These are phyloP conservation scores for Eupelmus urozonus DNA, from an alignment of 2,888 invertebrate genomes.

Conservation along the genomic window DNA sequence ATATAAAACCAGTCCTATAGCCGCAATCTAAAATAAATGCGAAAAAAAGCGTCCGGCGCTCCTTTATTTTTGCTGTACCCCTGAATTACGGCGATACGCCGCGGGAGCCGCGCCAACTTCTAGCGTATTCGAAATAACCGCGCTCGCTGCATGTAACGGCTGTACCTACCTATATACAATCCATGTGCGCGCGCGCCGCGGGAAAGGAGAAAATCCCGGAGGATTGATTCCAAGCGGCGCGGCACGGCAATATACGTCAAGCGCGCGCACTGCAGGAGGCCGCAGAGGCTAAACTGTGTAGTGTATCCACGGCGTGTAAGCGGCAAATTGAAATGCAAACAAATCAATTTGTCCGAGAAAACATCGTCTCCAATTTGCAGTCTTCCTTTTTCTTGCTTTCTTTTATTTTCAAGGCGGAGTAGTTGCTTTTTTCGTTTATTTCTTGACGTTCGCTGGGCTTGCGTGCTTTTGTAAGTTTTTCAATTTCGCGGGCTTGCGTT, in stretches of 20 bases:
- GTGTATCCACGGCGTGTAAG: neutral
- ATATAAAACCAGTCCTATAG: neutral
- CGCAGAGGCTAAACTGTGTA: neutral
- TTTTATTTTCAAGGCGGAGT: too few species aligned
- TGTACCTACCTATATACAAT: too few species aligned
- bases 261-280: neutral
- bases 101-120: constrained; percentile 8
- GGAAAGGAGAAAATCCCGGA: neutral
- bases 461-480: too few species aligned
- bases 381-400: too few species aligned
- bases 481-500: too few species aligned
- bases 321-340: constrained; percentile 13
- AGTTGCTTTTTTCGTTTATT: too few species aligned
- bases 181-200: neutral
- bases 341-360: neutral
- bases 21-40: constrained; percentile 2
- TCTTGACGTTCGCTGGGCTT: too few species aligned
- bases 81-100: constrained; percentile 4
- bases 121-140: neutral
- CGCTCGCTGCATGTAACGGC: neutral
- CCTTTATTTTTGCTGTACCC: neutral
- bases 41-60: neutral
- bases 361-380: neutral
- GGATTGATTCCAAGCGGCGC: neutral
- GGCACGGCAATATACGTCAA: neutral